These are phyloP conservation scores for Scolopax bukidnonensis DNA, from an alignment of 2,797 vertebrate species.

Conservation along the genomic window DNA sequence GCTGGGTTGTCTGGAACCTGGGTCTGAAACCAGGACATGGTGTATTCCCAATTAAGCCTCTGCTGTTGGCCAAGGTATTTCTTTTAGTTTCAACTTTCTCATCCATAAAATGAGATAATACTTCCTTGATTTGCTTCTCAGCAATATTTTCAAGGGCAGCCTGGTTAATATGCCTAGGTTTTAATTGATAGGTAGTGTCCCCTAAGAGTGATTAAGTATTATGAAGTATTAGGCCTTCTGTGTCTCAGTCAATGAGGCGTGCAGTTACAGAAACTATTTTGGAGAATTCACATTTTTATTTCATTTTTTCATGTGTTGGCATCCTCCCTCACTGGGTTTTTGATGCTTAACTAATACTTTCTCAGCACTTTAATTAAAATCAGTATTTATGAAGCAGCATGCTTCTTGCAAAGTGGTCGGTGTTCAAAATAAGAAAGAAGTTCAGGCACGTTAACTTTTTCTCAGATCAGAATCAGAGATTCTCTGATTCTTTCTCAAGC, in stretches of 20 bases:
- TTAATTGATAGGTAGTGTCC: neutral
- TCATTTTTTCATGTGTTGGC: neutral
- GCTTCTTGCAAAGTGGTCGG: neutral
- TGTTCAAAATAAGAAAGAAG: neutral
- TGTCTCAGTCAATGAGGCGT: neutral
- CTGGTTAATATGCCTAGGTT: neutral
- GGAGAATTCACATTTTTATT: neutral
- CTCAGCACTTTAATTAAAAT: neutral
- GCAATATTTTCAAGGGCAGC: neutral
- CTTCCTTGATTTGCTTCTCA: neutral
- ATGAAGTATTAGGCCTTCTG: neutral
- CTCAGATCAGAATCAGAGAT: neutral
- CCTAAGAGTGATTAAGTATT: neutral
- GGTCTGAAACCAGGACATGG: neutral
- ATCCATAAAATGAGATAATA: neutral
- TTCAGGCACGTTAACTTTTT: neutral
- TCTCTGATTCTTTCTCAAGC: neutral
- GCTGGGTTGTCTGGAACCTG: neutral
- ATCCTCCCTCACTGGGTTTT: neutral
- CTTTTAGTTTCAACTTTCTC: neutral
- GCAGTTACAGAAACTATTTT: neutral
- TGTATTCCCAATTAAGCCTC: neutral
- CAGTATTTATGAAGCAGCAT: neutral
- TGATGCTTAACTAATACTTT: neutral
- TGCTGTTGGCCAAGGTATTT: neutral